A percentile compares a stretch with the other conserved stretches of the same genome.
Evolutionary conservation across 2,888 invertebrate species (phyloP).

Genomic region (Helobdella robusta): DNA sequence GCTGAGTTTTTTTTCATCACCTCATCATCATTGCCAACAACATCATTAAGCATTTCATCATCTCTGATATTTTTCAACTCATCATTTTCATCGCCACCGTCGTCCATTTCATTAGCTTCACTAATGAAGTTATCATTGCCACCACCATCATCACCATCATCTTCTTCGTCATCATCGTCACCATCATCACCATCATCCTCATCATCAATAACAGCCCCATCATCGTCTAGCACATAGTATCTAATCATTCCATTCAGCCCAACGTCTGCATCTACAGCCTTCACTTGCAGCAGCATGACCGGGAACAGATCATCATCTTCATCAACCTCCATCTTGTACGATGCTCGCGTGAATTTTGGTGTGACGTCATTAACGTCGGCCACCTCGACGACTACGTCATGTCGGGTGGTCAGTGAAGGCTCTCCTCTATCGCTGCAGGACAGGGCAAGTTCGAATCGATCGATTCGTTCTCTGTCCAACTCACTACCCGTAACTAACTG

Average conservation of each 20-base stretch:
- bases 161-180: not conserved
- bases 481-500: conserved; percentile 28
- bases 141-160: not conserved
- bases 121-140: not conserved
- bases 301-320: conserved; percentile 29
- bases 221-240: conserved; percentile 7
- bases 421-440: conserved; percentile 26
- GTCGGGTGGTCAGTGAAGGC: conserved; percentile 22
- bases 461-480: conserved; percentile 30
- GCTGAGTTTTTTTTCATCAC: too few species aligned
- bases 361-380: conserved; percentile 31
- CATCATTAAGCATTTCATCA: too few species aligned
- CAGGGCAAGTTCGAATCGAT: conserved; percentile 18
- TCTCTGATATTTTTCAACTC: too few species aligned
- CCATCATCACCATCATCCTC: not conserved
- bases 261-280: conserved; percentile 30
- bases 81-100: not conserved
- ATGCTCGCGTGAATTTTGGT: conserved; percentile 27
- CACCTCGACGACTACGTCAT: conserved; percentile 28
- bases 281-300: conserved; percentile 26
- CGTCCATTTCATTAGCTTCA: too few species aligned
- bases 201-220: not conserved
- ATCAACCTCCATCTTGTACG: conserved; percentile 26
- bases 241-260: conserved; percentile 29
- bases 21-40: not conserved